Evolutionary conservation across 2,888 invertebrate species (phyloP).

Genomic region (Tupiocoris notatus): DNA sequence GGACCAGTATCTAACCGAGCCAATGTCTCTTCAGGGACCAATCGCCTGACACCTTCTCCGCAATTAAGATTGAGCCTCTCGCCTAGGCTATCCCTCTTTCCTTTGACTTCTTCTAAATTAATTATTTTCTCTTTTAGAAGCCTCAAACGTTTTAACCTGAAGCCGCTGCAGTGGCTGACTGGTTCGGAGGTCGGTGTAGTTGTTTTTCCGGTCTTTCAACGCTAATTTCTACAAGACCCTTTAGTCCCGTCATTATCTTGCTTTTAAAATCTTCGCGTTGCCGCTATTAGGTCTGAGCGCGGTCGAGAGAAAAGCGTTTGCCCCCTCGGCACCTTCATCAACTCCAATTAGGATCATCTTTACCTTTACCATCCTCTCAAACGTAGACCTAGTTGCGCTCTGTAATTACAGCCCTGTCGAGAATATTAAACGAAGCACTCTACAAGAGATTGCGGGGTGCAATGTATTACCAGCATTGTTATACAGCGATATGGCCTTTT

Average conservation of each 20-base stretch:
- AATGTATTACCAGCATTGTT: not conserved
- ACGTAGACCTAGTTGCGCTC: not conserved
- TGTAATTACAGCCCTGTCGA: not conserved
- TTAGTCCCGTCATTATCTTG: conserved; percentile 8
- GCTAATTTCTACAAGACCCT: conserved; percentile 12
- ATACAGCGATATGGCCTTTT: too few relatives aligned
- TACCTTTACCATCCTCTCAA: not conserved
- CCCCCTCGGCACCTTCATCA: conserved; percentile 8
- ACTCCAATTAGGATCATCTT: conserved; percentile 18
- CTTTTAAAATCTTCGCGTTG: conserved; percentile 14
- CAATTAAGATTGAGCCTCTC: conserved; percentile 35
- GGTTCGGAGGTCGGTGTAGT: not conserved
- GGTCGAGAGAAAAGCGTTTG: not conserved
- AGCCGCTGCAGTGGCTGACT: too few relatives aligned
- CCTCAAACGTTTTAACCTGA: too few relatives aligned
- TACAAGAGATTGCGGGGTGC: not conserved
- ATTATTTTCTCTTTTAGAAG: conserved; percentile 27
- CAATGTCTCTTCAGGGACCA: conserved; percentile 17
- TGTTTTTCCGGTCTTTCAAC: conserved; percentile 29
- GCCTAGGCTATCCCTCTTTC: conserved; percentile 8
- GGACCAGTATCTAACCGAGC: not conserved
- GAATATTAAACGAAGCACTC: conserved; percentile 8
- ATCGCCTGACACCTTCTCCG: conserved; percentile 32
- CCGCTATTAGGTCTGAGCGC: conserved; percentile 2
- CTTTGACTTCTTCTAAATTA: conserved; percentile 15